Evolutionary conservation across 2,888 invertebrate species (phyloP).

Genomic region (Mechanitis mazaeus): DNA sequence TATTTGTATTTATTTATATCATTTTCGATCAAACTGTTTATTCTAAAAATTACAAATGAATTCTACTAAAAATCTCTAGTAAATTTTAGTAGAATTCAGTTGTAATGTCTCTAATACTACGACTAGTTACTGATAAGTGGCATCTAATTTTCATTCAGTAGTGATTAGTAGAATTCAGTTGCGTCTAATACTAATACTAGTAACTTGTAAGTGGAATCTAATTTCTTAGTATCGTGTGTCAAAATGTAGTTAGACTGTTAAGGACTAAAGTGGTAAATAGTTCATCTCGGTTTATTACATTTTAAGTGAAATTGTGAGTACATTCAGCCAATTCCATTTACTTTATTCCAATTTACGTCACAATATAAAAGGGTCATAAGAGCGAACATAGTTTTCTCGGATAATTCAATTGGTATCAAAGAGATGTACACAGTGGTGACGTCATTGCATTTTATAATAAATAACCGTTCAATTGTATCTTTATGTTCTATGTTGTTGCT

Average conservation of each 20-base stretch:
- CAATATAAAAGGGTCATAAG: slow-evolving; percentile 4
- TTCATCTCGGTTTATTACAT: slow-evolving; percentile 1
- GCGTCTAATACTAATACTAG: too few relatives aligned
- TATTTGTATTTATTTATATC: too few relatives aligned
- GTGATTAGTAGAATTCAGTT: too few relatives aligned
- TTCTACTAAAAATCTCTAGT: too few relatives aligned
- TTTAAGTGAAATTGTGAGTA: slow-evolving; percentile 4
- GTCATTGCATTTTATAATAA: neutral
- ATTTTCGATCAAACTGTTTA: too few relatives aligned
- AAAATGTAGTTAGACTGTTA: neutral
- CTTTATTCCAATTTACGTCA: neutral
- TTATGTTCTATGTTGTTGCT: too few relatives aligned
- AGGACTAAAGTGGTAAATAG: neutral
- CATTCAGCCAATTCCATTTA: neutral
- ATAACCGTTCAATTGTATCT: too few relatives aligned
- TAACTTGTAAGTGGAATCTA: neutral
- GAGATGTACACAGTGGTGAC: neutral
- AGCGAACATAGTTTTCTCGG: neutral
- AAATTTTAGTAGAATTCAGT: too few relatives aligned
- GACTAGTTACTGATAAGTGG: too few relatives aligned
- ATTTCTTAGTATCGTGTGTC: neutral
- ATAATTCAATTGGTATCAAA: neutral
- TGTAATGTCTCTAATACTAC: too few relatives aligned
- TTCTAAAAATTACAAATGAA: too few relatives aligned
- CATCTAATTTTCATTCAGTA: too few relatives aligned